Evolutionary conservation across 2,113 vertebrate genomes (phyloP).

Genomic region (Alethe castanea): DNA sequence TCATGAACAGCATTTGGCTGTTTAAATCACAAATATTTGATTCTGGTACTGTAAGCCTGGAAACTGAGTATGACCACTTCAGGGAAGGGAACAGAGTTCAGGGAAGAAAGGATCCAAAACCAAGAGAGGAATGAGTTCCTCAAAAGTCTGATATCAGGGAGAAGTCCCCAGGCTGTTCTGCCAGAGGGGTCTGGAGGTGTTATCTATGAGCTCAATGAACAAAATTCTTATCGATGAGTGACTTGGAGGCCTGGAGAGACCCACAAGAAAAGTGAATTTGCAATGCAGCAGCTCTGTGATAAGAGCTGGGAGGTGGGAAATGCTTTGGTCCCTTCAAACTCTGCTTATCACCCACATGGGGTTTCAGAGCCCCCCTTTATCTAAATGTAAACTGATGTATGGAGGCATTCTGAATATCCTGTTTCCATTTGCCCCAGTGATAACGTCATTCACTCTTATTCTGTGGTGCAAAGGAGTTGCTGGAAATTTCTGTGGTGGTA

Average conservation of each 20-base stretch:
- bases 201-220: rapidly evolving
- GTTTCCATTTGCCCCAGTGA: neutral
- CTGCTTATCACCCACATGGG: rapidly evolving
- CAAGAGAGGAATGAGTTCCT: rapidly evolving
- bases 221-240: neutral
- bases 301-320: neutral
- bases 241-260: neutral
- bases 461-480: neutral
- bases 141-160: neutral
- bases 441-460: neutral
- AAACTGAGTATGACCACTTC: neutral
- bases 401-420: neutral
- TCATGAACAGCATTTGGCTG: neutral
- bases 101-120: neutral
- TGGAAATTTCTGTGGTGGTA: neutral
- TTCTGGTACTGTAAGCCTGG: neutral
- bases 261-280: neutral
- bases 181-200: neutral
- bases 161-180: neutral
- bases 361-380: neutral
- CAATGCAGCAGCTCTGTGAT: rapidly evolving
- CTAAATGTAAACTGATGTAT: neutral
- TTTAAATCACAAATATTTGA: neutral
- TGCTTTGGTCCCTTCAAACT: neutral
- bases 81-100: neutral